Evolutionary conservation across 2,113 vertebrate genomes (phyloP).

Genomic region (Himantopus leucocephalus): DNA sequence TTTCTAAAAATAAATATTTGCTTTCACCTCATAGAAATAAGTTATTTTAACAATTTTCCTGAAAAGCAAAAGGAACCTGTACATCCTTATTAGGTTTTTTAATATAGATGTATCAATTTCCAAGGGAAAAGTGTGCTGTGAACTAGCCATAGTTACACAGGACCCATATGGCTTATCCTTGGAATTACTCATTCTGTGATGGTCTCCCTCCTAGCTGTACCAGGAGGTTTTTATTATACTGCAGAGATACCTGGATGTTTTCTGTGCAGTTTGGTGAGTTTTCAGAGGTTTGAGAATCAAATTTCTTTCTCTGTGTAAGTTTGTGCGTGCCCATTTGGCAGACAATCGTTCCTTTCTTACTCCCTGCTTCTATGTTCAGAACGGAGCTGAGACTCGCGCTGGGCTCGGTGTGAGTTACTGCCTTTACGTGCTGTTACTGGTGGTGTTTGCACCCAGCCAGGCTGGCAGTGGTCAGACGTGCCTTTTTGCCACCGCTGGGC

Average conservation of each 20-base stretch:
- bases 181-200: not conserved
- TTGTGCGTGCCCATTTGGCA: not conserved
- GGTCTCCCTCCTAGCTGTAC: not conserved
- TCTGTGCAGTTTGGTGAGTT: not conserved
- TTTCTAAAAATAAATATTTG: not conserved
- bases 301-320: not conserved
- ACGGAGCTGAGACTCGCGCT: fast-evolving
- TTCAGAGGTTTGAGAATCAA: not conserved
- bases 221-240: not conserved
- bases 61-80: not conserved
- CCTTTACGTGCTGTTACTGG: not conserved
- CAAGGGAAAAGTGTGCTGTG: not conserved
- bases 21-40: not conserved
- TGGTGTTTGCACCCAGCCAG: not conserved
- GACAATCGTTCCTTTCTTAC: not conserved
- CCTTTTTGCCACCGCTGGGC: not conserved
- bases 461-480: not conserved
- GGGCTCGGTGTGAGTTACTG: not conserved
- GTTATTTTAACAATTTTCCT: not conserved
- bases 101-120: not conserved
- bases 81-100: not conserved
- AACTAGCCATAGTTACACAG: not conserved
- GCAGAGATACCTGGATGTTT: not conserved
- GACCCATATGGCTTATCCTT: not conserved
- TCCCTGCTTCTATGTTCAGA: not conserved